phyloP scores from a whole-genome alignment of 2,797 vertebrate species.

The Fratercula arctica region DNA sequence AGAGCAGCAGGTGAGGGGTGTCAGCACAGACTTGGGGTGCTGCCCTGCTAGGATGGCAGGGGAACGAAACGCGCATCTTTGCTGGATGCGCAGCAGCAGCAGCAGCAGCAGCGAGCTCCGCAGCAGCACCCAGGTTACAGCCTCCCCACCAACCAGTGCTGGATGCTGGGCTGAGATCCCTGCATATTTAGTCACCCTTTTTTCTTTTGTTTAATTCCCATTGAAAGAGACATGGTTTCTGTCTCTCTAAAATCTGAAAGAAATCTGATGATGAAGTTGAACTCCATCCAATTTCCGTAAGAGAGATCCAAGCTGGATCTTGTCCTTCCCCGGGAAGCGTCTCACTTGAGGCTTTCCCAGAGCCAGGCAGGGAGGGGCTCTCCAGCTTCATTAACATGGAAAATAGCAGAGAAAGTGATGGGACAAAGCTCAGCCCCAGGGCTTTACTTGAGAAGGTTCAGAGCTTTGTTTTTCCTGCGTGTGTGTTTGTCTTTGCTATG shows the following conservation, averaged over 20 bases:
- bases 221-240: background rate
- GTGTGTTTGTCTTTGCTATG: background rate
- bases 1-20: background rate
- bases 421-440: background rate
- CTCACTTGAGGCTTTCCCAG: background rate
- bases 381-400: background rate
- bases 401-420: background rate
- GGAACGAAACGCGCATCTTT: rapidly evolving
- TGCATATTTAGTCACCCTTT: background rate
- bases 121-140: background rate
- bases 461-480: background rate
- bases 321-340: background rate
- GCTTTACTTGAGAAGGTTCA: background rate
- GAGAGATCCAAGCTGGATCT: background rate
- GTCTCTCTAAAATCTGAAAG: background rate
- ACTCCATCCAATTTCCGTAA: background rate
- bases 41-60: background rate
- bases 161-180: background rate
- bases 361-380: background rate
- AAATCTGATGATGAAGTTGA: background rate
- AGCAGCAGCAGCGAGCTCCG: background rate
- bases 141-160: background rate
- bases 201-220: background rate
- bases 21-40: background rate
- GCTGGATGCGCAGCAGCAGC: no score